Percentiles rank a stretch among this genome's conserved stretches.
Evolutionary conservation across 2,797 vertebrate species (phyloP).

Genomic region (Fistularia tabacaria): DNA sequence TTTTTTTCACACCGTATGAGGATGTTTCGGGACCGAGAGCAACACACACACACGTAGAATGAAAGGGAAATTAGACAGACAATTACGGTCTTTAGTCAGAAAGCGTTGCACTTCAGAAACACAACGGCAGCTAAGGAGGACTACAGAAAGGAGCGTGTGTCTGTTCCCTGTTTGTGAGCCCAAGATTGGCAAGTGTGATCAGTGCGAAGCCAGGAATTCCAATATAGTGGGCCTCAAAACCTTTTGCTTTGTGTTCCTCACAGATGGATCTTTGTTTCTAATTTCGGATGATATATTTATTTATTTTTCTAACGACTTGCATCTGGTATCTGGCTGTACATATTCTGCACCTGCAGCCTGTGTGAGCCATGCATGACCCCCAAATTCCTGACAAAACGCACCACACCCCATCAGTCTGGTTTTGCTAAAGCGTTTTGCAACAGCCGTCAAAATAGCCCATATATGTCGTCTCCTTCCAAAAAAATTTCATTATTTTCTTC

Average conservation of each 20-base stretch:
- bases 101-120: conserved; percentile 20
- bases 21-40: too few relatives aligned
- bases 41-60: conserved; percentile 9
- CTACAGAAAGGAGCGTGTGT: background rate
- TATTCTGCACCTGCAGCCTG: too few relatives aligned
- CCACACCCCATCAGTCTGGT: too few relatives aligned
- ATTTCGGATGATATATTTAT: too few relatives aligned
- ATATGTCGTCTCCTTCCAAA: too few relatives aligned
- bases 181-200: background rate
- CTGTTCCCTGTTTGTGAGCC: conserved; percentile 2
- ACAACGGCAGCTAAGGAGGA: conserved; percentile 21
- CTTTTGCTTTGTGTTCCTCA: background rate
- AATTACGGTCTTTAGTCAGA: conserved; percentile 27
- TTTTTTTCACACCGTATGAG: conserved; percentile 7
- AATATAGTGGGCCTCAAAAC: background rate
- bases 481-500: too few relatives aligned
- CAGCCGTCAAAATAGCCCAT: too few relatives aligned
- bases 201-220: background rate
- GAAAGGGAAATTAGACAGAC: conserved; percentile 36
- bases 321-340: too few relatives aligned
- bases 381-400: too few relatives aligned
- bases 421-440: too few relatives aligned
- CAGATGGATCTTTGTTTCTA: conserved; percentile 8
- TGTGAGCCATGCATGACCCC: too few relatives aligned
- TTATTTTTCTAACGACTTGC: too few relatives aligned